Evolutionary conservation across 2,113 vertebrate species (phyloP).

Genomic region (Leiothrix lutea): DNA sequence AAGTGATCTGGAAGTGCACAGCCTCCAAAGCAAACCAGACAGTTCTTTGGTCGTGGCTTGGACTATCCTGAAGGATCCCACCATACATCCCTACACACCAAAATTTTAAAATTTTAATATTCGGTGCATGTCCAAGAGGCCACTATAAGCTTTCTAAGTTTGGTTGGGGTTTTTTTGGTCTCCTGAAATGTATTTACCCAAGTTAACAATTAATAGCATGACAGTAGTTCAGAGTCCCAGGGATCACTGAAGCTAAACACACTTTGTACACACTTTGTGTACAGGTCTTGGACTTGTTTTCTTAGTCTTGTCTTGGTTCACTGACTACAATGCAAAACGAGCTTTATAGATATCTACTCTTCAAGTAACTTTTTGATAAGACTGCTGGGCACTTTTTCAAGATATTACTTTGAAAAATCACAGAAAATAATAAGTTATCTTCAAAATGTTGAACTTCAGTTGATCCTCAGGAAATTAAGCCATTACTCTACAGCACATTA

Average conservation of each 20-base stretch:
- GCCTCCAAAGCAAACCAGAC: not conserved
- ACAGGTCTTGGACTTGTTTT: conserved; percentile 20
- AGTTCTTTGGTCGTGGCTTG: not conserved
- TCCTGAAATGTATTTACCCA: not conserved
- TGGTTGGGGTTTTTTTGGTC: not conserved
- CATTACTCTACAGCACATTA: not conserved
- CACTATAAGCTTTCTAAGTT: not conserved
- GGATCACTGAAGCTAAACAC: conserved; percentile 15
- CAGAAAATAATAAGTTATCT: not conserved
- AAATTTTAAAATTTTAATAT: not conserved
- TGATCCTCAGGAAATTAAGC: conserved; percentile 9
- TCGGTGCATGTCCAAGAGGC: not conserved
- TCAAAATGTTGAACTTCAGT: conserved; percentile 6
- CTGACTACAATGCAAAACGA: conserved; percentile 1
- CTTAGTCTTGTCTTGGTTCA: not conserved
- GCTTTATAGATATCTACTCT: not conserved
- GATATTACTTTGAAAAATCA: not conserved
- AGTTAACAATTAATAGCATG: conserved; percentile 67
- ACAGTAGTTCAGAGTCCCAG: conserved; percentile 54
- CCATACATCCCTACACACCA: not conserved
- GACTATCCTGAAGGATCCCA: not conserved
- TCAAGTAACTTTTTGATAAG: not conserved
- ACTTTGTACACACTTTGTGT: not conserved
- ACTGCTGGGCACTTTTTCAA: not conserved
- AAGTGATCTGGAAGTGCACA: not conserved